phyloP scores from a whole-genome alignment of 2,888 invertebrate genomes.

The Ichneumoninae sp. region DNA sequence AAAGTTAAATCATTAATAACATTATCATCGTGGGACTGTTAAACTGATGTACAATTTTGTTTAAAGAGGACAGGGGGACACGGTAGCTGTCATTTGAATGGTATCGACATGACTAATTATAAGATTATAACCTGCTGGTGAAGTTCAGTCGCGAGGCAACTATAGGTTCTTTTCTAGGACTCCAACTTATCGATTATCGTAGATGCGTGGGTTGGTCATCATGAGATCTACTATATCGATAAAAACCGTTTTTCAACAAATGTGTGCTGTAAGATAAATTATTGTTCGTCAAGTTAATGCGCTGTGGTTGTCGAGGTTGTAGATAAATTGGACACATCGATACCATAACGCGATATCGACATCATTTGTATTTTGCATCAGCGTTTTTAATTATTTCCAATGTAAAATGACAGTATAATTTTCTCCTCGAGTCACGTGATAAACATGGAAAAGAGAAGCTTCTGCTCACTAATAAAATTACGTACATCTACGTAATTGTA shows the following conservation, averaged over 20 bases:
- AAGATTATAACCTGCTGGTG: neutral
- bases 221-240: neutral
- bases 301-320: too few species aligned
- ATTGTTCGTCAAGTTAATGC: too few species aligned
- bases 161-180: neutral
- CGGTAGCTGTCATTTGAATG: slow-evolving; percentile 31
- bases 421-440: too few species aligned
- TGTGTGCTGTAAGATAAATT: neutral
- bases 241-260: neutral
- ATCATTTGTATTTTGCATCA: too few species aligned
- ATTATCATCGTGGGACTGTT: neutral
- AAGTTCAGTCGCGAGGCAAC: neutral
- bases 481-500: too few species aligned
- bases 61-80: neutral
- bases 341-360: too few species aligned
- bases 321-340: too few species aligned
- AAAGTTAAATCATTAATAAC: neutral
- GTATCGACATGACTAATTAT: neutral
- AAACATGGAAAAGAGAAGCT: too few species aligned
- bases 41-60: neutral
- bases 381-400: too few species aligned
- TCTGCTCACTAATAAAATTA: too few species aligned
- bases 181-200: neutral
- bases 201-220: neutral
- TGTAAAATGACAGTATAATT: too few species aligned